Evolutionary conservation across 2,888 invertebrate genomes (phyloP).

Genomic region (Escarpia spicata): DNA sequence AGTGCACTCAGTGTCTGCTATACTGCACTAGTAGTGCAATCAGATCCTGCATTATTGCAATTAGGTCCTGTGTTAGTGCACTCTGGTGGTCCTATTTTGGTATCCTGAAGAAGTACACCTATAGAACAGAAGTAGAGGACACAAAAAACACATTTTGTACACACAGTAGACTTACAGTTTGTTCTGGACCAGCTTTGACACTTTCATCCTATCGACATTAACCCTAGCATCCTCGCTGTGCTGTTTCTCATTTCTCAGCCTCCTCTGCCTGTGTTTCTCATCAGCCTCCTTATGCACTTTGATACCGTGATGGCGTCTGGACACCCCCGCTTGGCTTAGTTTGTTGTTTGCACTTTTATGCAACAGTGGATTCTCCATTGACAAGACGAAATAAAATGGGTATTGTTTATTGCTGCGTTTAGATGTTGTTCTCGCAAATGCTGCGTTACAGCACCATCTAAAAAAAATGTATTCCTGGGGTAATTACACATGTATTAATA

Average conservation of each 20-base stretch:
- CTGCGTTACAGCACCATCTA: not conserved
- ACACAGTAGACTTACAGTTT: slow-evolving; percentile 41
- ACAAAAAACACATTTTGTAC: slow-evolving; percentile 22
- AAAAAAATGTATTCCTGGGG: not conserved
- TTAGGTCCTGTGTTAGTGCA: too few relatives aligned
- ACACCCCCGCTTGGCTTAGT: not conserved
- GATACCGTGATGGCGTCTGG: not conserved
- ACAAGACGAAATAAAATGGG: not conserved
- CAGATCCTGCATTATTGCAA: too few relatives aligned
- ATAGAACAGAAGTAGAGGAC: too few relatives aligned
- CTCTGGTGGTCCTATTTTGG: too few relatives aligned
- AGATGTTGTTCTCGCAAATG: not conserved
- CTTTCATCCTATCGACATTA: slow-evolving; percentile 24
- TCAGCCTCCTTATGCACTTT: not conserved
- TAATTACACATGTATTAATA: not conserved
- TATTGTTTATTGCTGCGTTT: not conserved
- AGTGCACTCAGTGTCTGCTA: too few relatives aligned
- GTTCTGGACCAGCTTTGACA: slow-evolving; percentile 37
- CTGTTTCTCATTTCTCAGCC: not conserved
- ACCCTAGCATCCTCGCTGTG: not conserved
- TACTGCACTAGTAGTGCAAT: too few relatives aligned
- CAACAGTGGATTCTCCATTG: not conserved
- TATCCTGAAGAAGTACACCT: too few relatives aligned
- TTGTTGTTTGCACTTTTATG: not conserved
- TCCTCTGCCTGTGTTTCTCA: not conserved